Evolutionary conservation across 1,140 invertebrate species (phyloP), one percentile per base, ranked within the genome.

Genomic region (Oncopodura yosiiana): DNA sequence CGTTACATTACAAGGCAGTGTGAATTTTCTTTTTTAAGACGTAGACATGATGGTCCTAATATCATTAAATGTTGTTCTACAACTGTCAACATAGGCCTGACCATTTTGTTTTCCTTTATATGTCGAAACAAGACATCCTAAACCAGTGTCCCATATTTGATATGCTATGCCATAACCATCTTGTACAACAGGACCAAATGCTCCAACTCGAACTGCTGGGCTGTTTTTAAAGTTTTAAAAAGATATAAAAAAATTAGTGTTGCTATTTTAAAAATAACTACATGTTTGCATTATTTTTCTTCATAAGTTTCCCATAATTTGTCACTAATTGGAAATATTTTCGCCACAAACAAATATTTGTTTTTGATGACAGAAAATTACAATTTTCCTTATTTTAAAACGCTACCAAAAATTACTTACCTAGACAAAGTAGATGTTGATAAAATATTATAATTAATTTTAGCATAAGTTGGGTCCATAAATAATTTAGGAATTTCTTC

Each of bases 341-440:
- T n/a, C n/a, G n/a, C n/a, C n/a, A n/a, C n/a, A n/a, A n/a, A n/a
- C n/a, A n/a, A n/a, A n/a, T n/a, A n/a, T n/a, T n/a, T n/a, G n/a
- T n/a, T n/a, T n/a, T n/a, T n/a, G n/a, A n/a, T n/a, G n/a, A n/a
- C n/a, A n/a, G n/a, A n/a, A n/a, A n/a, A n/a, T n/a, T n/a, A n/a
- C n/a, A n/a, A n/a, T n/a, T n/a, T n/a, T n/a, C n/a, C n/a, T n/a
- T n/a, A n/a, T n/a, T n/a, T n/a, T n/a, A n/a, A n/a, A n/a, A n/a
- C n/a, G n/a, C n/a, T n/a, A n/a, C n/a, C n/a, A n/a, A n/a, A n/a
- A n/a, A n/a, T n/a, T n/a, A n/a, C n/a, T n/a, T n/a, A n/a, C n/a
- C n/a, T 90, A 2, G 82, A 82, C 14, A 98, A 71, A 4, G 94
- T 97, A 19, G 93, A 96, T 0, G 94, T 96, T 37, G 93, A 96